phyloP scores from a whole-genome alignment of 2,113 vertebrate species.

The Puffinus mauretanicus region DNA sequence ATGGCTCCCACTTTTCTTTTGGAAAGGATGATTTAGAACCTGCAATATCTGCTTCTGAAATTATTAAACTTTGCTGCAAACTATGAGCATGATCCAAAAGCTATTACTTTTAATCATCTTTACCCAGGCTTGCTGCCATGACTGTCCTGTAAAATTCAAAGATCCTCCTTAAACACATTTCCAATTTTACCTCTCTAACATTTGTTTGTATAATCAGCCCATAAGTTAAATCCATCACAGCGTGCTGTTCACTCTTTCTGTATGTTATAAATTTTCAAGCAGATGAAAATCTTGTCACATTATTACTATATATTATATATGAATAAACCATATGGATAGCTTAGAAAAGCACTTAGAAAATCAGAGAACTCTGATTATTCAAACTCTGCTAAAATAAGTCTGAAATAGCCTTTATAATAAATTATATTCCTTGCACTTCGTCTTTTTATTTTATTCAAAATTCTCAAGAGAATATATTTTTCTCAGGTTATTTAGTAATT shows the following conservation, averaged over 20 bases:
- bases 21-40: not conserved
- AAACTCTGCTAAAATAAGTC: not conserved
- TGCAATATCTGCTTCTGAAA: not conserved
- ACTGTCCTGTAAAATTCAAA: not conserved
- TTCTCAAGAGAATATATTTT: not conserved
- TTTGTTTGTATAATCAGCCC: not conserved
- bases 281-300: not conserved
- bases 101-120: not conserved
- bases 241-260: not conserved
- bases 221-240: not conserved
- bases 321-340: not conserved
- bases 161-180: not conserved
- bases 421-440: not conserved
- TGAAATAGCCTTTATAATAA: not conserved
- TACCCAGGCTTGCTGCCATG: not conserved
- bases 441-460: not conserved
- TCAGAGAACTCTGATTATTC: not conserved
- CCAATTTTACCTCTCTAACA: not conserved
- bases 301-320: not conserved
- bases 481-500: not conserved
- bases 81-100: not conserved
- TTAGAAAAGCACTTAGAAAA: not conserved
- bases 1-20: not conserved
- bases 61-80: not conserved
- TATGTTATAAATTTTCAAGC: not conserved